Evolutionary conservation across 2,888 invertebrate species (phyloP).

Genomic region (Tenthredo scrophulariae): DNA sequence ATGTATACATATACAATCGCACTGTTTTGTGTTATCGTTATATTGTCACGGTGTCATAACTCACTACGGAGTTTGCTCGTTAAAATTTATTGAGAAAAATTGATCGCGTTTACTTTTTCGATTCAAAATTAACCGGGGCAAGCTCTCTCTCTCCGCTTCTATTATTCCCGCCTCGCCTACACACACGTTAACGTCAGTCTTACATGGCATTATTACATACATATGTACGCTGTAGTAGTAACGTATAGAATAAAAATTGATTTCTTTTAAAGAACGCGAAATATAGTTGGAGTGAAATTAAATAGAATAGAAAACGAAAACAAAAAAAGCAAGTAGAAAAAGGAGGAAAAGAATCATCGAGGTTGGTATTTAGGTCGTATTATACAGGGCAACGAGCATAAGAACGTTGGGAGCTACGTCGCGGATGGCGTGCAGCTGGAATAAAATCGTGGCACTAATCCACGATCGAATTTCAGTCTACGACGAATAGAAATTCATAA

Average conservation of each 20-base stretch:
- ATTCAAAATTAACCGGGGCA: neutral
- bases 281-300: neutral
- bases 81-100: neutral
- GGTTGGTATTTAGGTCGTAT: neutral
- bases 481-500: neutral
- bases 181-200: too few relatives aligned
- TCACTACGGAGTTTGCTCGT: conserved; percentile 2
- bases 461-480: neutral
- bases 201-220: too few relatives aligned
- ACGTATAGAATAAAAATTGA: neutral
- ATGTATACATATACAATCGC: too few relatives aligned
- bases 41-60: conserved; percentile 8
- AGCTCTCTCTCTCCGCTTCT: neutral
- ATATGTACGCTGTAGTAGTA: too few relatives aligned
- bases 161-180: neutral
- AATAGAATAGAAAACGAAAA: too few relatives aligned
- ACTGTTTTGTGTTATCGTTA: conserved; percentile 12
- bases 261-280: neutral
- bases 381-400: neutral
- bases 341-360: neutral
- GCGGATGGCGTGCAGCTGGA: neutral
- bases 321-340: neutral
- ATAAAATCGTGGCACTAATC: conserved; percentile 1
- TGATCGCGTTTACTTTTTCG: neutral
- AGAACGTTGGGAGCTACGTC: neutral